Percentiles rank a stretch among this genome's conserved stretches.
Evolutionary conservation across 2,797 vertebrate species (phyloP).

Genomic region (Karalla daura): DNA sequence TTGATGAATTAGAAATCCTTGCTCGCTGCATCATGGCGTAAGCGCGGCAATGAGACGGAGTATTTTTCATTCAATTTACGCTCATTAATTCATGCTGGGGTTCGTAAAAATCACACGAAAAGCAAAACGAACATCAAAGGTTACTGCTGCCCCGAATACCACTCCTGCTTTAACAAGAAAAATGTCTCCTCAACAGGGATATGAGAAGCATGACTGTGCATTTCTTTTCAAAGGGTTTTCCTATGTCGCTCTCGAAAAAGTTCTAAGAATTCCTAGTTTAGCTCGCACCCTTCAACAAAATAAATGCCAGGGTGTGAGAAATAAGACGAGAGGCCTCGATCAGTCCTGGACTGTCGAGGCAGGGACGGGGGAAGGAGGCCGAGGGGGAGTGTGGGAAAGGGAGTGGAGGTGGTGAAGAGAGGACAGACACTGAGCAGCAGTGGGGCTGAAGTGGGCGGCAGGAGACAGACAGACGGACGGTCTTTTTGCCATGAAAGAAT

Average conservation of each 20-base stretch:
- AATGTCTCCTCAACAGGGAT: conserved; percentile 4
- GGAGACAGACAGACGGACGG: conserved; percentile 66
- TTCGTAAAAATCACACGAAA: conserved; percentile 26
- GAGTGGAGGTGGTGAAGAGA: conserved; percentile 30
- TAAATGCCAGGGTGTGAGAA: background rate
- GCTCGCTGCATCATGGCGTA: conserved; percentile 4
- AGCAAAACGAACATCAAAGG: conserved; percentile 30
- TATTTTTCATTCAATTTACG: background rate
- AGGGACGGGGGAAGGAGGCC: conserved; percentile 1
- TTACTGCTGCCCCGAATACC: no score
- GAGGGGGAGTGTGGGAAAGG: conserved; percentile 42
- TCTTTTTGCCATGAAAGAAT: conserved; percentile 71
- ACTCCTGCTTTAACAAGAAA: no score
- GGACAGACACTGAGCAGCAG: conserved; percentile 47
- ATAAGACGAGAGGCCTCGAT: background rate
- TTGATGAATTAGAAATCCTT: conserved; percentile 10
- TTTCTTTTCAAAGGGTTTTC: background rate
- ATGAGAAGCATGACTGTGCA: background rate
- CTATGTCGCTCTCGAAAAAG: background rate
- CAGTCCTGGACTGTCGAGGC: conserved; percentile 15
- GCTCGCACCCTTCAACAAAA: background rate
- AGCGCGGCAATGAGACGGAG: no score
- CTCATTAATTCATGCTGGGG: background rate
- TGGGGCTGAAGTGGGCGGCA: conserved; percentile 62
- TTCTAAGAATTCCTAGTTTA: no score